Evolutionary conservation across 2,113 vertebrate species (phyloP).

Genomic region (Myxocyprinus asiaticus): DNA sequence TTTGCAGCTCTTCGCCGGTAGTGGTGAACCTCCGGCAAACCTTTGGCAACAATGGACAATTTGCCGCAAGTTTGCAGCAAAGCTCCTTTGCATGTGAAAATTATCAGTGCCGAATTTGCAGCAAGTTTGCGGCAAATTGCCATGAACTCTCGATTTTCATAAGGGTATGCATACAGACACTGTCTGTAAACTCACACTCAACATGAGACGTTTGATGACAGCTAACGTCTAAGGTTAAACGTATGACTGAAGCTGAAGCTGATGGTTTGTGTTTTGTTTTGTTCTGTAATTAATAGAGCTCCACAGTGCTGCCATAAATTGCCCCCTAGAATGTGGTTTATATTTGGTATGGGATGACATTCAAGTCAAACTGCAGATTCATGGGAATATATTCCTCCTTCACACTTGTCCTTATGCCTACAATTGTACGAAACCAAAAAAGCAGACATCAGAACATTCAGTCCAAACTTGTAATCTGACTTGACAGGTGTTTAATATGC

Average conservation of each 20-base stretch:
- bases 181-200: not conserved
- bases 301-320: not conserved
- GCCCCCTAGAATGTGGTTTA: conserved; percentile 1
- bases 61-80: too few relatives aligned
- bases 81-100: too few relatives aligned
- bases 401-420: too few relatives aligned
- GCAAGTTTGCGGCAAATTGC: too few relatives aligned
- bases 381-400: not conserved
- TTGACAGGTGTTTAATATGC: not conserved
- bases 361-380: not conserved
- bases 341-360: conserved; percentile 3
- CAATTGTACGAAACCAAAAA: not conserved
- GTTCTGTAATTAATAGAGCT: not conserved
- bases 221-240: not conserved
- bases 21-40: too few relatives aligned
- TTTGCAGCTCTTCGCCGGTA: too few relatives aligned
- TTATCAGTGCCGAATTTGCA: too few relatives aligned
- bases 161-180: not conserved
- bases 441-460: not conserved
- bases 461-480: not conserved
- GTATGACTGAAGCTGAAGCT: not conserved
- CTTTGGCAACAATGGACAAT: too few relatives aligned
- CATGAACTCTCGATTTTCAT: too few relatives aligned
- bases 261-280: conserved; percentile 1
- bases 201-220: conserved; percentile 3